phyloP scores from a whole-genome alignment of 2,113 vertebrate species.

The Propithecus coquereli region DNA sequence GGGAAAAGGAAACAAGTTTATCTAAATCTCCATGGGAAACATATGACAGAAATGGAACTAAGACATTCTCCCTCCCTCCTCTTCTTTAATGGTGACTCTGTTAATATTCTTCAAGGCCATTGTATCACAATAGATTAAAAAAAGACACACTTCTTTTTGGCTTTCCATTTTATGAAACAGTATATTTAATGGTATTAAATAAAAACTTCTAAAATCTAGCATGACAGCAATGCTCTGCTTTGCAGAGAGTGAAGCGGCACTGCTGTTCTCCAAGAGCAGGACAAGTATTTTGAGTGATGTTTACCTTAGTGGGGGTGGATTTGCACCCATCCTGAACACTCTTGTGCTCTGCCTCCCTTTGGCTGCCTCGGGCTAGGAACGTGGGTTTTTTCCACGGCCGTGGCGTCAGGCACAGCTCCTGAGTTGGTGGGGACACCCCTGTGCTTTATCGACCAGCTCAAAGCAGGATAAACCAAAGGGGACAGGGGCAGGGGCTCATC shows the following conservation, averaged over 20 bases:
- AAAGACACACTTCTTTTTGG: not conserved
- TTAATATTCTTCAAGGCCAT: not conserved
- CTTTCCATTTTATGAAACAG: not conserved
- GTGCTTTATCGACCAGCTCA: not conserved
- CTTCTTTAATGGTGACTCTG: constrained; percentile 12
- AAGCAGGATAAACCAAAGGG: not conserved
- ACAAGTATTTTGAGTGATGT: too few relatives aligned
- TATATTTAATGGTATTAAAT: not conserved
- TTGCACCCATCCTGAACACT: not conserved
- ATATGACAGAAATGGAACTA: not conserved
- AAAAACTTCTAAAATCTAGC: not conserved
- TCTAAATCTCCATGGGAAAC: constrained; percentile 17
- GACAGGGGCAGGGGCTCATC: not conserved
- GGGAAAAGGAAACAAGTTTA: constrained; percentile 26
- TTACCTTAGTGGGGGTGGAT: too few relatives aligned
- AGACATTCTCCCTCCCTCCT: not conserved
- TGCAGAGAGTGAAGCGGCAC: not conserved
- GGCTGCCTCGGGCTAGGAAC: too few relatives aligned
- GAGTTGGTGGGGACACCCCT: not conserved
- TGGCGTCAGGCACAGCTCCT: too few relatives aligned
- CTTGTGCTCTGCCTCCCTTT: not conserved
- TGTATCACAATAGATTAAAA: not conserved
- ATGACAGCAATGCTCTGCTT: not conserved
- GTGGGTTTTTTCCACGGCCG: not conserved
- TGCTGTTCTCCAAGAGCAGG: not conserved